Base-by-base conservation (phyloP, 2,888 invertebrate species). In the Diarsia mendica region DNA sequence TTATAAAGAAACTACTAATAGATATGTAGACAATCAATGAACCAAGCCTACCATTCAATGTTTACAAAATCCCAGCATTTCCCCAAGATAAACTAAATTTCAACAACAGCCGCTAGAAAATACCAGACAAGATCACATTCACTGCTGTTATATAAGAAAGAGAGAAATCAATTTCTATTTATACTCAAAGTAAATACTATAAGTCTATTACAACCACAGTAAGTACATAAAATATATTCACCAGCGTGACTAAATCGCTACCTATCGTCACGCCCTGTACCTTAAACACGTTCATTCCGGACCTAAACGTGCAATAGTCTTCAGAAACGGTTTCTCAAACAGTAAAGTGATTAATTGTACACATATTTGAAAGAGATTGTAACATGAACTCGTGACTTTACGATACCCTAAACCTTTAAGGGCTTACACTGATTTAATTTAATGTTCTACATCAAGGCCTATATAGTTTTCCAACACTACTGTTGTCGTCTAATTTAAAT, bases 161-260 rank as follows among this genome's bases (percentile, higher is more conserved):
- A 53, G 15, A 28, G 18, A 53, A 63, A 63, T n/a, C 18, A 33
- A 63, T 33, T 67, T 61, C 20, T 33, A 55, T 33, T 61, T 44
- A 44, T 20, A 72, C 20, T n/a, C 23, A 53, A 44, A 67, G 18
- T 64, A 68, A 10, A 65, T 49, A 48, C 60, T 68, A 55, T 67
- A 64, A n/a, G 18, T 72, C 46, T 75, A 75, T 68, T 67, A 65
- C 20, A 71, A 65, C 53, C 15, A 9, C 46, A 63, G 44, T 71
- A 71, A n/a, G n/a, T n/a, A n/a, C n/a, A n/a, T n/a, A n/a, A n/a
- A n/a, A 72, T 84, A 72, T 71, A 80, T 80, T 68, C 80, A 58
- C 48, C 82, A 84, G 51, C 82, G 84, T 83, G 82, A 84, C 84
- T 84, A 51, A n/a, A 73, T 18, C 33, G 72, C 84, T 83, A 80